Conservation (phyloP, 2,797 vertebrate genomes). For the Micromesistius poutassou region DNA sequence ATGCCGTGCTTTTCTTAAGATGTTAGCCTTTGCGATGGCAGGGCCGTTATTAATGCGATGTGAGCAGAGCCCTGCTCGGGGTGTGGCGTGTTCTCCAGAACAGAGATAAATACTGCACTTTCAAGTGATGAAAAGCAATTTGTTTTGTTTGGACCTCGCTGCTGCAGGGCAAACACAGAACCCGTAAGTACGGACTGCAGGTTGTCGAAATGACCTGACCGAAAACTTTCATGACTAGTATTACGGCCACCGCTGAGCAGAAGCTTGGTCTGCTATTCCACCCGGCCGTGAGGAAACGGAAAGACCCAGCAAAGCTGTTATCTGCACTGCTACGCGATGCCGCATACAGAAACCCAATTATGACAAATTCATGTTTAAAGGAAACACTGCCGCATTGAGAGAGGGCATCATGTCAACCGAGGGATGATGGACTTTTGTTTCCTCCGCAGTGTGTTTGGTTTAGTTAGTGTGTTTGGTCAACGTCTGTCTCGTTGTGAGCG, state of each 20-base stretch:
- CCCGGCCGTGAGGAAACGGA: slow-evolving; percentile 14
- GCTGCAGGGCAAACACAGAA: slow-evolving; percentile 63
- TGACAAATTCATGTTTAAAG: background rate
- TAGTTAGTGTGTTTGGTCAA: background rate
- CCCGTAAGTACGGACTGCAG: slow-evolving; percentile 67
- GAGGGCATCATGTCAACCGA: background rate
- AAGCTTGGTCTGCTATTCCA: slow-evolving; percentile 25
- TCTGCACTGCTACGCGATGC: slow-evolving; percentile 26
- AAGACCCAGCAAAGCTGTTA: slow-evolving; percentile 1
- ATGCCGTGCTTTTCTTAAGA: background rate
- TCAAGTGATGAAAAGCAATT: slow-evolving; percentile 54
- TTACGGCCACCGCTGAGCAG: slow-evolving; percentile 66
- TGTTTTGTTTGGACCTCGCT: slow-evolving; percentile 67
- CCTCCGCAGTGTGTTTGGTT: background rate
- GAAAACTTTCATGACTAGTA: slow-evolving; percentile 71
- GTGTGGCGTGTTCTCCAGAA: slow-evolving; percentile 30
- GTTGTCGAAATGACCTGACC: slow-evolving; percentile 73
- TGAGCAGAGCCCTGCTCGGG: slow-evolving; percentile 8
- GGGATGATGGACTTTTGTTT: background rate
- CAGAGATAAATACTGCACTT: slow-evolving; percentile 28
- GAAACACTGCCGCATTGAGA: background rate
- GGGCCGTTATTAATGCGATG: slow-evolving; percentile 14
- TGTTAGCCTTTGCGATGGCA: background rate
- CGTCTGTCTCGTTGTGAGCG: background rate
- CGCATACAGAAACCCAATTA: slow-evolving; percentile 33